Base-by-base conservation (phyloP, 1,140 invertebrate genomes). In the Papilio aristodemus region DNA sequence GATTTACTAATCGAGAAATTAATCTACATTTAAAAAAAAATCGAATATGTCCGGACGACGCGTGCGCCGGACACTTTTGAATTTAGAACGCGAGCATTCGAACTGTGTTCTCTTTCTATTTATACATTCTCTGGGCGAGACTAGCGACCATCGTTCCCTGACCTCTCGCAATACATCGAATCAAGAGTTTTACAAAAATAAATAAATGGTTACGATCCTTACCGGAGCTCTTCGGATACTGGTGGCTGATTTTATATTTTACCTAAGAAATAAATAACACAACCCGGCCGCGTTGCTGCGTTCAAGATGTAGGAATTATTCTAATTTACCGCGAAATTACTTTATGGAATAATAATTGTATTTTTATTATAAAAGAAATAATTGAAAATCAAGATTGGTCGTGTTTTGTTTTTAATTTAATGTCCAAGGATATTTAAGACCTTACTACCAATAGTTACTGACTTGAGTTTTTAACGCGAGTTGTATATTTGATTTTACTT, bases 71-170 rank as follows among this genome's bases (percentile, higher is more conserved):
- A 79, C 79, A 68, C 14, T 64, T 77, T 76, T 82, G 80, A 74
- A 89, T 84, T 83, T 89, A 86, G 85, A 84, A 72, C 80, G 70
- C 62, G 71, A 66, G 73, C 67, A 37, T 72, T 69, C 73, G 76
- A 75, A 80, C 77, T 69, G 79, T 66, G 60, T 68, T 62, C 70
- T 67, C 69, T 67, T 38, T 73, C 84, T 89, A 89, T 87, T 83
- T 86, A 83, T 86, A 86, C 68, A 73, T 80, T 78, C 74, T 79
- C 85, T 84, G 85, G 86, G 84, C 74, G 70, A 76, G 72, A 67
- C 66, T 66, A 64, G 25, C 39, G 22, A 57, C 83, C 77, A 79
- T 37, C 67, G 46, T 70, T 57, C 13, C 22, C 19, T 70, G 83
- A 83, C 7, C 78, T 77, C 57, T 71, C 68, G 1, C 50, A 39